Base-by-base conservation (phyloP, 2,113 vertebrate genomes). In the Aldabrachelys gigantea region DNA sequence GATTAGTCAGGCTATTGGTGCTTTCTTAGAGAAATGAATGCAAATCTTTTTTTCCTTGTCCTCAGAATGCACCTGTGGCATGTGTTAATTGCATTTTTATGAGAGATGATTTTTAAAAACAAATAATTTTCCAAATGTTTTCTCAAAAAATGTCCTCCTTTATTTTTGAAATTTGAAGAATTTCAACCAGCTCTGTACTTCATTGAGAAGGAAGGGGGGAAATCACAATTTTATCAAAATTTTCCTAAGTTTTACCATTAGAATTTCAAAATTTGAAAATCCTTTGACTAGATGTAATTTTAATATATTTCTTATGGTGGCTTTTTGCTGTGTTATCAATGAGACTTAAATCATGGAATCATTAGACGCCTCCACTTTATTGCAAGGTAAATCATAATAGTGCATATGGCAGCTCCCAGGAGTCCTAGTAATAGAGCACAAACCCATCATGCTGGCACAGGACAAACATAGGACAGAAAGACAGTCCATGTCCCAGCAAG, bases 311-410 rank as follows among this genome's bases (percentile, higher is more conserved):
- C 31, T 38, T 25, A 4, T 41, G n/a, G 22, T 38, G 62, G 47
- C 8, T 52, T 5, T 83, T 10, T 87, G 69, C 14, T 50, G 35
- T 0, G 0, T 13, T 81, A 22, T 57, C 41, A 57, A 12, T 49
- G 24, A 3, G 41, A 49, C 49, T 86, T 59, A 89, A 83, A 90
- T 59, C 22, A 11, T 1, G 78, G 6, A 56, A 38, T 49, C 53
- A n/a, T 69, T 76, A 27, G 44, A 59, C 22, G 9, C 59, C 80
- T 92, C 89, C 95, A 44, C 47, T 69, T 38, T 91, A 27, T 35
- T 94, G 47, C 41, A 89, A 59, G 91, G 41, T 65, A 59, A 89
- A 72, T 87, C 83, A 57, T 59, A 50, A 93, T 35, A 44, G 10
- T 13, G 31, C 25, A 91, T 94, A 91, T 57, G 53, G 21, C 53